Percentiles rank a stretch among this genome's conserved stretches.
Evolutionary conservation across 2,113 vertebrate species (phyloP).

Genomic region (Oceanodroma tethys): DNA sequence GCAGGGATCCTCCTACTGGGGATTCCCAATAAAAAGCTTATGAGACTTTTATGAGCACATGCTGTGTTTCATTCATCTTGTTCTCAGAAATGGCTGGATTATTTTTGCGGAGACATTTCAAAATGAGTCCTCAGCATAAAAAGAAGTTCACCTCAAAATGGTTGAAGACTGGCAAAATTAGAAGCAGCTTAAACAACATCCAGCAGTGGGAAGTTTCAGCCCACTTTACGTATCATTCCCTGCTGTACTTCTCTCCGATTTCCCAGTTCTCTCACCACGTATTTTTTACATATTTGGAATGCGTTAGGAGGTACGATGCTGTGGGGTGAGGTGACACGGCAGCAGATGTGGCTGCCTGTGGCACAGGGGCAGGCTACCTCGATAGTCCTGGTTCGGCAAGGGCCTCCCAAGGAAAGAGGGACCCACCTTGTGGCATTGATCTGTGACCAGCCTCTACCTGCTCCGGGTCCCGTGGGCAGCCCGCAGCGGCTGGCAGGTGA

Average conservation of each 20-base stretch:
- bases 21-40: not conserved
- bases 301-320: not conserved
- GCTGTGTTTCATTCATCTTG: not conserved
- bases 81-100: not conserved
- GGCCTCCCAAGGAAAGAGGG: not conserved
- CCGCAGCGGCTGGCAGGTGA: not conserved
- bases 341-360: not conserved
- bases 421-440: rapidly evolving
- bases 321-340: not conserved
- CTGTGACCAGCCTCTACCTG: not conserved
- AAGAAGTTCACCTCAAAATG: not conserved
- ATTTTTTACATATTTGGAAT: not conserved
- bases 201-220: not conserved
- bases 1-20: not conserved
- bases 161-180: not conserved
- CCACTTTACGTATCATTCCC: not conserved
- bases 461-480: not conserved
- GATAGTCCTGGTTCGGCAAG: not conserved
- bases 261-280: not conserved
- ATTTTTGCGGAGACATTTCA: not conserved
- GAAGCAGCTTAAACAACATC: not conserved
- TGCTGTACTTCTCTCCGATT: not conserved
- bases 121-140: not conserved
- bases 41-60: not conserved
- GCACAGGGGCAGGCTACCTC: not conserved